phyloP scores from a whole-genome alignment of 2,113 vertebrate species.

The Oreochromis tanganicae region DNA sequence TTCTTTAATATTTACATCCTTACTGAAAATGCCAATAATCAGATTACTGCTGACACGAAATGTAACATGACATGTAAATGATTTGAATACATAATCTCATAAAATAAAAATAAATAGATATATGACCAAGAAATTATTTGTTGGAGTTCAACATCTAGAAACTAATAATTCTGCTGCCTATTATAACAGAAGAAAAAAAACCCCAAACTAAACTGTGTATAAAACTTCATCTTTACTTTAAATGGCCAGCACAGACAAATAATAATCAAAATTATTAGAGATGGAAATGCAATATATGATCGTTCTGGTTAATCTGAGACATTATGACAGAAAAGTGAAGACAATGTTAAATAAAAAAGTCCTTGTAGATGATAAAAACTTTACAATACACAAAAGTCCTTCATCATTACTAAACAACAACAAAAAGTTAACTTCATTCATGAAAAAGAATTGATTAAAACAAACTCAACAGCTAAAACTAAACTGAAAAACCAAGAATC shows the following conservation, averaged over 20 bases:
- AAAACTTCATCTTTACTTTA: neutral
- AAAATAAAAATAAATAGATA: neutral
- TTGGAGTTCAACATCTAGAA: neutral
- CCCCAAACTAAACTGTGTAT: neutral
- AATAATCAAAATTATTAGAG: neutral
- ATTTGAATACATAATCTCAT: neutral
- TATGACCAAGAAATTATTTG: neutral
- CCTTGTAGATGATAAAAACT: neutral
- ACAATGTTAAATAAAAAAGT: neutral
- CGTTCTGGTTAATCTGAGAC: neutral
- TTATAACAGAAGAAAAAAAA: neutral
- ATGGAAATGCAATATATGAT: neutral
- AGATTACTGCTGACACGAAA: neutral
- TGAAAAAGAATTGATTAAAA: conserved; percentile 24
- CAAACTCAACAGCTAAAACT: neutral
- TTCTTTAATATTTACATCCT: neutral
- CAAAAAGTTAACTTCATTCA: neutral
- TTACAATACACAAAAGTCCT: neutral
- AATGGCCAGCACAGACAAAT: neutral
- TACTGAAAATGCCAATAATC: neutral
- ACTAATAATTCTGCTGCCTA: neutral
- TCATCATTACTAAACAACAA: neutral
- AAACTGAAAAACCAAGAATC: neutral
- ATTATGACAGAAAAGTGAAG: neutral
- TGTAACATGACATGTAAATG: neutral